These are phyloP conservation scores for Beris morrisii DNA, from an alignment of 2,888 invertebrate species.

Conservation along the genomic window DNA sequence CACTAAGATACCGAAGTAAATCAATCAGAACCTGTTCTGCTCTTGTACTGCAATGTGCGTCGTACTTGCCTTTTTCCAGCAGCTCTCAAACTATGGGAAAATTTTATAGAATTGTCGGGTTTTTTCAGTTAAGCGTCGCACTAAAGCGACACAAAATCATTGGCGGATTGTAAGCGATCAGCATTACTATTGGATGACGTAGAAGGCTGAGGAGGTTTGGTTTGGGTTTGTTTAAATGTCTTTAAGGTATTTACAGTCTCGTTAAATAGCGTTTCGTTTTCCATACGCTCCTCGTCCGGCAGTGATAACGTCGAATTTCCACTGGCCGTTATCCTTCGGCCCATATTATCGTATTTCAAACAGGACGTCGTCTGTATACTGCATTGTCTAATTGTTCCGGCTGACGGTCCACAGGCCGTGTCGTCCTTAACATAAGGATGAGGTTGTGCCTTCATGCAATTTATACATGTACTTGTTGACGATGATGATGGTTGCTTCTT, in stretches of 20 bases:
- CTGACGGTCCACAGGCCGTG: conserved; percentile 27
- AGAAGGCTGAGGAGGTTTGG: conserved; percentile 34
- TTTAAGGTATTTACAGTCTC: conserved; percentile 46
- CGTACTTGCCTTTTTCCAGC: too few relatives aligned
- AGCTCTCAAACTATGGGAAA: too few relatives aligned
- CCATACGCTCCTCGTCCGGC: conserved; percentile 62
- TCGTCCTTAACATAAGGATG: conserved; percentile 40
- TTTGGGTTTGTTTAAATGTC: conserved; percentile 37
- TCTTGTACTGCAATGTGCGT: too few relatives aligned
- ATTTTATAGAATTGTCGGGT: too few relatives aligned
- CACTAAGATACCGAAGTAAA: too few relatives aligned
- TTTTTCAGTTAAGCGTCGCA: too few relatives aligned
- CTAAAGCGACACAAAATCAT: conserved; percentile 56
- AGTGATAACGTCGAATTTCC: conserved; percentile 86
- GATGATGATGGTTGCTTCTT: conserved; percentile 41
- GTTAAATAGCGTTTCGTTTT: conserved; percentile 53
- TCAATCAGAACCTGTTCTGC: too few relatives aligned
- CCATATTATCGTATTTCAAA: conserved; percentile 87
- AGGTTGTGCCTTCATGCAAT: conserved; percentile 44
- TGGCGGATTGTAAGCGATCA: conserved; percentile 38
- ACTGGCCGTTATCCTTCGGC: conserved; percentile 83
- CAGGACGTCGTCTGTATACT: conserved; percentile 13
- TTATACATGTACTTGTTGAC: conserved; percentile 44
- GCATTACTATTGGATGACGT: conserved; percentile 43
- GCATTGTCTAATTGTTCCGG: conserved; percentile 31